phyloP scores from a whole-genome alignment of 1,140 invertebrate genomes.

The Protaetia brevitarsis region DNA sequence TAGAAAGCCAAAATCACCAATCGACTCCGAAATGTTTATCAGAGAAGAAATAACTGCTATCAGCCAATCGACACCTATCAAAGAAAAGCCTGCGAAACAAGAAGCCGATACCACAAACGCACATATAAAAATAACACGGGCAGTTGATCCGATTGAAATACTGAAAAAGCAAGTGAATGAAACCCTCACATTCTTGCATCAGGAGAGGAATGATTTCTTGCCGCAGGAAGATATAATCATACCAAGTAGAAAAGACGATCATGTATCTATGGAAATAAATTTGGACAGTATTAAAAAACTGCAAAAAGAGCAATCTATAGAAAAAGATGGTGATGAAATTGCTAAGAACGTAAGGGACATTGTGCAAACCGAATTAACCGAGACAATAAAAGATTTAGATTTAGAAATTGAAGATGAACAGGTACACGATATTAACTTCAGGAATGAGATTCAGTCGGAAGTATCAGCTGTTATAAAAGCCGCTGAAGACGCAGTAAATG shows the following conservation, averaged over 20 bases:
- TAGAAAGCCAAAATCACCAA: not conserved
- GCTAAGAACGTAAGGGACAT: conserved; percentile 13
- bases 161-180: conserved; percentile 45
- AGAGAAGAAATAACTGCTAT: not conserved
- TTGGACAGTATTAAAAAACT: conserved; percentile 35
- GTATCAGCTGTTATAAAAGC: conserved; percentile 39
- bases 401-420: conserved; percentile 9
- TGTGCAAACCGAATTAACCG: conserved; percentile 29
- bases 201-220: conserved; percentile 48
- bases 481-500: conserved; percentile 40
- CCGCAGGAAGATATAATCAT: conserved; percentile 46
- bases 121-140: not conserved
- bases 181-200: conserved; percentile 46
- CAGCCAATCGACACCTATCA: conserved; percentile 1
- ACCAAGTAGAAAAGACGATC: conserved; percentile 46
- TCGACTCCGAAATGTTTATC: not conserved
- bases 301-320: not conserved
- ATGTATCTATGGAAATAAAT: conserved; percentile 42
- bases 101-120: not conserved
- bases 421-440: conserved; percentile 27
- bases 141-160: conserved; percentile 37
- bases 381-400: conserved; percentile 30
- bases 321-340: conserved; percentile 17
- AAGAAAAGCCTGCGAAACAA: not conserved
- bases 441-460: conserved; percentile 38